Evolutionary conservation across 2,888 invertebrate species (phyloP), one percentile per base, ranked within the genome.

Genomic region (Himalopsyche tibetana): DNA sequence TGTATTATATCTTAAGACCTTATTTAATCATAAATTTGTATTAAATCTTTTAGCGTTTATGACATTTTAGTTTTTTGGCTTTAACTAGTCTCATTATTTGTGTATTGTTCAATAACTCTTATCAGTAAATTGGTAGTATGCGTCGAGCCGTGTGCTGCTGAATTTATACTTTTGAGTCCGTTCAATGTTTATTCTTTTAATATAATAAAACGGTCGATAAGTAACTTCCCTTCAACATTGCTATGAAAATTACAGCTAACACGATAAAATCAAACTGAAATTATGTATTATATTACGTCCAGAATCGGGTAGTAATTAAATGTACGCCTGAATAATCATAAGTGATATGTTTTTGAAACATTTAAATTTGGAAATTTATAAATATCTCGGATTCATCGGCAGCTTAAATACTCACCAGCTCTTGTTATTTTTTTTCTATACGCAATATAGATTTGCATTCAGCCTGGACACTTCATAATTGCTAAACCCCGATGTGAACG

Each of bases 251-350:
- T 63, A 28, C 38, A 74, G 38, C 5, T 69, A 69, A 28, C 8
- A 11, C 38, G 4, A 74, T 19, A 15, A 51, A 12, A 51, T 51
- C 12, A 12, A 51, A 51, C 51, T 51, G 51, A 51, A 51, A 15
- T 15, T 15, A 5, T 51, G 12, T 51, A 4, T 63, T 74, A 74
- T 15, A 74, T 51, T 74, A 74, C 74, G 74, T 74, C 74, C 74
- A 74, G n/a, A 74, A 74, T 74, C 38, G 12, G 38, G 74, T 74
- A 74, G 74, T 28, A 38, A 74, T 74, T 74, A 74, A 74, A 74
- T 19, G 3, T 74, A 74, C 15, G n/a, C 36, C 36, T 15, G 38
- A 74, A 19, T 74, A 74, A 74, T 74, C 15, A 74, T 74, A 74
- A 74, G 74, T 36, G 74, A 69, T 69, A 28, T 1, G 28, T 28